Evolutionary conservation across 2,797 vertebrate genomes (phyloP).

Genomic region (Characodon lateralis): DNA sequence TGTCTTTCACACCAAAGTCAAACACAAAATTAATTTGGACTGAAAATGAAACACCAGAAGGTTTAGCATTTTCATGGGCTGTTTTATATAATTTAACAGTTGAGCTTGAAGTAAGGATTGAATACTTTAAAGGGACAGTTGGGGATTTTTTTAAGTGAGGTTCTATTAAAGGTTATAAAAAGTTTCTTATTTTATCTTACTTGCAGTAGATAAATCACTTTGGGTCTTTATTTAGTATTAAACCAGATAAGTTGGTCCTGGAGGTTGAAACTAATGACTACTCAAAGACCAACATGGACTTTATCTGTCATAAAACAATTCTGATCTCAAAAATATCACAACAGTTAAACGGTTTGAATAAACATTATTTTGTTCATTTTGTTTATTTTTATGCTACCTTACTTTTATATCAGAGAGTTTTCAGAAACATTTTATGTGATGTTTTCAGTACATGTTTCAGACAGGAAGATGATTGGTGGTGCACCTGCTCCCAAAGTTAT

Average conservation of each 20-base stretch:
- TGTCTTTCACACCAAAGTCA: conserved; percentile 29
- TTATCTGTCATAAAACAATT: too few species aligned
- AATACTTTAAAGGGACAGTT: conserved; percentile 3
- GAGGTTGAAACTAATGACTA: background rate
- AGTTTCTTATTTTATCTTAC: background rate
- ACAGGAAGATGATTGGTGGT: background rate
- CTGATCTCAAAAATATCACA: background rate
- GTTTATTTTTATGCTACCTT: background rate
- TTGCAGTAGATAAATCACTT: background rate
- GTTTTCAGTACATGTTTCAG: background rate
- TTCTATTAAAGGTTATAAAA: conserved; percentile 4
- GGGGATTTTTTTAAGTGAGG: background rate
- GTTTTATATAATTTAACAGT: conserved; percentile 8
- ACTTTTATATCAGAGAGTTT: background rate
- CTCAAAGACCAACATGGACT: background rate
- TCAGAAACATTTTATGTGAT: background rate
- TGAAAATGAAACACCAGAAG: conserved; percentile 4
- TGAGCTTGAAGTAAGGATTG: background rate
- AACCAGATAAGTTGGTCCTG: background rate
- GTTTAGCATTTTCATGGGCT: background rate
- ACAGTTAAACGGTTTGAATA: background rate
- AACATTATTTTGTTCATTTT: too few species aligned
- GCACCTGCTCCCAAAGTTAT: background rate
- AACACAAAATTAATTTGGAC: conserved; percentile 29
- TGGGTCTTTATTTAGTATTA: background rate